Base-by-base conservation (phyloP, 2,113 vertebrate species). In the Melanostigma gelatinosum region DNA sequence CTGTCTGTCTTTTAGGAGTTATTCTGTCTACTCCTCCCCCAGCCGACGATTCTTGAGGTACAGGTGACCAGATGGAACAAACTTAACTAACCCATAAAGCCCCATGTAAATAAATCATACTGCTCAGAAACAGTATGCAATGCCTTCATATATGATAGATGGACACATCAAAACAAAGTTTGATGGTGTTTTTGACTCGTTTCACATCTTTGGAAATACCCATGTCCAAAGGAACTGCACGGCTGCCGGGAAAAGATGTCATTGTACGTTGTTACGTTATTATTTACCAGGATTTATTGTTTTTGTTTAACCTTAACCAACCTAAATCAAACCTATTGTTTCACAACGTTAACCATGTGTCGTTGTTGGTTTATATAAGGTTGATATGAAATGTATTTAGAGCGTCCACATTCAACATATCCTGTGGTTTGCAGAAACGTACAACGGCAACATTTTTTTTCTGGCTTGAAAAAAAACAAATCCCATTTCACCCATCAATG, bases 11-110 rank as follows among this genome's bases (percentile, higher is more conserved):
- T 88, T 88, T 92, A 95, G 94, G 95, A 92, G 72, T 91, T 94
- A 89, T 92, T 82, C 79, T 86, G 80, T 94, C 93, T 94, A 85
- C 93, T 88, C 92, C 83, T 91, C 94, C 75, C 93, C 94, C 9
- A 20, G 82, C 54, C 92, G 75, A 71, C 83, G 75, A 87, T 57
- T 93, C 89, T 90, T 87, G 86, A 95, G 94, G 93, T 95, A 94
- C 92, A 92, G 91, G 90, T 91, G 79, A 88, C 70, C 70, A 71
- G 34, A 75, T 69, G 84, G 84, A 80, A 67, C 63, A 77, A 85
- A 89, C 60, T 81, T 57, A 69, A 82, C 52, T 75, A 68, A 82
- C 69, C 75, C 79, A 82, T 85, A 87, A 72, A 79, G 63, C 36
- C 64, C 32, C 67, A 80, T 72, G 42, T 81, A 64, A 84, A 88